A percentile compares a stretch with the other conserved stretches of the same genome.
phyloP scores from a whole-genome alignment of 2,888 invertebrate species.

The Scaptomyza cyrtandrae region DNA sequence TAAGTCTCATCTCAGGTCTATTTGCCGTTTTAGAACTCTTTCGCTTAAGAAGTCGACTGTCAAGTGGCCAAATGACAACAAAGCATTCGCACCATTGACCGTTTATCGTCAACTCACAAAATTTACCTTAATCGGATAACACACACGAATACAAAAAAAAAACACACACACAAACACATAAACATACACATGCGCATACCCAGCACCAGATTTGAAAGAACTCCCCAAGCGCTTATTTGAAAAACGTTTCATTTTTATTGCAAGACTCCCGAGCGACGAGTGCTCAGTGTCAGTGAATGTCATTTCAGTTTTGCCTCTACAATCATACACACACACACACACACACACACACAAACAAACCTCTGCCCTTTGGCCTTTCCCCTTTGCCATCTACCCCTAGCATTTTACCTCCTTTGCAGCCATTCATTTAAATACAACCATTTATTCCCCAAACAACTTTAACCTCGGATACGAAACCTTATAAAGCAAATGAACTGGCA shows the following conservation, averaged over 20 bases:
- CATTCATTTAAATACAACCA: slow-evolving; percentile 7
- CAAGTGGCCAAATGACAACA: slow-evolving; percentile 36
- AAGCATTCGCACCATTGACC: slow-evolving; percentile 41
- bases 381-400: background rate
- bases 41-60: slow-evolving; percentile 37
- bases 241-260: slow-evolving; percentile 81
- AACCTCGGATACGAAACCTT: background rate
- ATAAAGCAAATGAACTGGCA: slow-evolving; percentile 7
- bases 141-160: slow-evolving; percentile 4
- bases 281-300: slow-evolving; percentile 80
- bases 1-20: too few species aligned
- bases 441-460: slow-evolving; percentile 7
- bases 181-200: slow-evolving; percentile 7
- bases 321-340: background rate
- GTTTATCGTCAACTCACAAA: slow-evolving; percentile 51
- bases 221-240: slow-evolving; percentile 75
- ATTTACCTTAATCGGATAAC: slow-evolving; percentile 37
- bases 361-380: background rate
- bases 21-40: slow-evolving; percentile 9
- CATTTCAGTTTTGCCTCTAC: slow-evolving; percentile 55
- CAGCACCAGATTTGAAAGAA: slow-evolving; percentile 19
- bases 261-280: slow-evolving; percentile 69
- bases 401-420: background rate
- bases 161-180: slow-evolving; percentile 3
- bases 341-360: background rate